Evolutionary conservation across 2,113 vertebrate species (phyloP), one percentile per base, ranked within the genome.

Genomic region (Theropithecus gelada): DNA sequence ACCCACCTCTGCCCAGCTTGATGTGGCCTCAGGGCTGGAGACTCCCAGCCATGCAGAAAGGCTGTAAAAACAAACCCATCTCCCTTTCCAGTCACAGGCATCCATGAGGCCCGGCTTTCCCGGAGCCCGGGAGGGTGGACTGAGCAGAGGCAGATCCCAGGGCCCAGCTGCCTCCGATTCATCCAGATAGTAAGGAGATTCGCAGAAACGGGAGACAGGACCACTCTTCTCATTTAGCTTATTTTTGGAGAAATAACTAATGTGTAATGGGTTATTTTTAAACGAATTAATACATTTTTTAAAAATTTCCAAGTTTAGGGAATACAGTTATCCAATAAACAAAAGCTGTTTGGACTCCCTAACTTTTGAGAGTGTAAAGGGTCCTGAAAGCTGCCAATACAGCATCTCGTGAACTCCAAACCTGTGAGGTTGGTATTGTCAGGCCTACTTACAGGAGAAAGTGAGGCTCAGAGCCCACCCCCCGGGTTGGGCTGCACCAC

Each of bases 401-500:
- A n/a, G 45, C 22, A 27, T 78, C 70, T 43, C 32, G 10, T 70
- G 45, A 22, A 8, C 14, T 14, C 76, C 48, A 89, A 64, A 64
- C 27, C 61, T 64, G 61, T 64, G 61, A 30, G 61, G 5, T 30
- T 64, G 27, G 61, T 64, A 30, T 18, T 68, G 32, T 68, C 30
- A 17, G 66, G 66, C 66, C 40, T 32, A 8, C 14, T 23, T 72
- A 43, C 18, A 35, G 25, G 40, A 50, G 40, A 84, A 18, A 32
- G 35, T 27, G 40, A 59, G 59, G 94, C 38, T 4, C 25, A 43
- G 22, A 8, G 30, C 17, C 0, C 1, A 10, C 43, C 27, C 27
- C 43, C 50, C 0, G 22, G 32, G 35, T 30, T 6, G 55, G 27
- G 13, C 52, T 12, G 2, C 0, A 1, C 6, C 2, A 64, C 38